Evolutionary conservation across 2,113 vertebrate species (phyloP), one percentile per base, ranked within the genome.

Genomic region (Cavia porcellus): DNA sequence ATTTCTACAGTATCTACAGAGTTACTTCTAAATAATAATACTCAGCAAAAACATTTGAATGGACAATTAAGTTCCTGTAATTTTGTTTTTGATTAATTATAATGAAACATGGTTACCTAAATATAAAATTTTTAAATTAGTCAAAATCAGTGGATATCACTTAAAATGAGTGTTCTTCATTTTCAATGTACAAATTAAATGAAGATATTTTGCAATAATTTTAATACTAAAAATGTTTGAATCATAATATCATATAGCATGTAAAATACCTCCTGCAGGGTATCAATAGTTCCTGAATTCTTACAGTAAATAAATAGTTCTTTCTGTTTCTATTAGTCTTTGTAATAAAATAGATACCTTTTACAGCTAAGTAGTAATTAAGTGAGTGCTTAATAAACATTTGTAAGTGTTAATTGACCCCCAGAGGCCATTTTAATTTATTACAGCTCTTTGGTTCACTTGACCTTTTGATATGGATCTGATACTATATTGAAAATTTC

Each of bases 381-480:
- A 92, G 17, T 62, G 68, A 79, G 14, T 81, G 25, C 28, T 96
- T 97, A 91, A 88, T 74, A 96, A 97, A 94, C 24, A 94, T 87
- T 90, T 62, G 5, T 30, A 85, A 35, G 1, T 77, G 11, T 89
- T 96, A 94, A 95, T 72, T 96, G 64, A 72, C 89, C 96, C 35
- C 77, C 1, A 38, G 35, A 52, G 86, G 10, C 45, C 17, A 82
- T 96, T 96, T 92, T 86, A 94, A 94, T 95, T 45, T 25, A 74
- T 70, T 92, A 12, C 24, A 59, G 0, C 62, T 87, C 52, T 82
- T 81, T 85, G 22, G 25, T 70, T 94, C 89, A 86, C 79, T 93
- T 97, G 85, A 94, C 45, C n/a, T 96, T 95, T 91, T 59, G 35
- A 89, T 94, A 95, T 92, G 74, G 62, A 45, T 64, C 61, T 96